phyloP scores from a whole-genome alignment of 2,113 vertebrate species.

The Trematocara stigmaticum region DNA sequence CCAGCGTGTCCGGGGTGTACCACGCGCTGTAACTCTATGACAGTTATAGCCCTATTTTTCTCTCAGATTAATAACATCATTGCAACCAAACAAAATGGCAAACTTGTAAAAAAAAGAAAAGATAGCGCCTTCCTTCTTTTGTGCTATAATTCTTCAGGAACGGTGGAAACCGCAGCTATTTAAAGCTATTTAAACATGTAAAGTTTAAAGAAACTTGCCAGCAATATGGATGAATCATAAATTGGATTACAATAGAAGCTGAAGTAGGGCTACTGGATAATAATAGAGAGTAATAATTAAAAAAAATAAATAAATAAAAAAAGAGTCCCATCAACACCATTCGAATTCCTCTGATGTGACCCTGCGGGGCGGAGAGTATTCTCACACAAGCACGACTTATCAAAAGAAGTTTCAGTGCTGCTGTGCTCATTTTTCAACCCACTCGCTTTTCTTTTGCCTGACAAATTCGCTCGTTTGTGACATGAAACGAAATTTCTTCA shows the following conservation, averaged over 20 bases:
- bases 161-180: neutral
- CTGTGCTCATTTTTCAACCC: slow-evolving; percentile 16
- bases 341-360: slow-evolving; percentile 25
- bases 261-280: neutral
- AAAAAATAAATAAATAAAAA: neutral
- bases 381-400: slow-evolving; percentile 19
- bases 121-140: neutral
- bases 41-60: neutral
- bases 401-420: slow-evolving; percentile 13
- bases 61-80: neutral
- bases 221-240: neutral
- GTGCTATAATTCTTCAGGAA: neutral
- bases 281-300: neutral
- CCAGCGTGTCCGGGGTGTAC: neutral
- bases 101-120: neutral
- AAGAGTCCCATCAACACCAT: neutral
- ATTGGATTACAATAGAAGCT: neutral
- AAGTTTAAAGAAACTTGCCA: neutral
- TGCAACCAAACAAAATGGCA: neutral
- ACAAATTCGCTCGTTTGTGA: slow-evolving; percentile 21
- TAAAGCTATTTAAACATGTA: neutral
- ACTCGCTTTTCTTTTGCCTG: slow-evolving; percentile 1
- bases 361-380: neutral
- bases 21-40: neutral
- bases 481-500: slow-evolving; percentile 4